Base-by-base conservation (phyloP, 2,797 vertebrate genomes). In the Sebastes oblongus region DNA sequence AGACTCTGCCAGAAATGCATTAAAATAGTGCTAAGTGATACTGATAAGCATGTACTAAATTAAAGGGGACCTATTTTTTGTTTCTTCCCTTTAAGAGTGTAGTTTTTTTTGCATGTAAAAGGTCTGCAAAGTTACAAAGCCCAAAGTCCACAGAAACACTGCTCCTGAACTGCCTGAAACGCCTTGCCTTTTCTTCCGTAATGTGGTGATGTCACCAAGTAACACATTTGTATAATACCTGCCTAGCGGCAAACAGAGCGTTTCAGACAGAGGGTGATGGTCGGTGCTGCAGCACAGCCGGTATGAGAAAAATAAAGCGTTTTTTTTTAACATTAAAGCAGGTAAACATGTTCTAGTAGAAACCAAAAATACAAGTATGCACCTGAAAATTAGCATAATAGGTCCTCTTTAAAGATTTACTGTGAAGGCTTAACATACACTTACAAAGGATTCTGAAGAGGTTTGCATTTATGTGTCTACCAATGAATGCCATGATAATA, bases 1-100 rank as follows among this genome's bases (percentile, higher is more conserved):
- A 76, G 66, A 77, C 69, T 65, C 62, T 24, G 8, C 60, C 29
- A 18, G 58, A 67, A 34, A 68, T 34, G 24, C 25, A 58, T 77
- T 77, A 66, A 72, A 77, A 54, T 30, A 25, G 6, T 11, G 42
- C 16, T 18, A 18, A 46, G 42, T 46, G 42, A 6, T 66, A 25
- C 56, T 32, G 46, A 39, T 72, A 20, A 50, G 32, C 27, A 27
- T 72, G 8, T 22, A 59, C 24, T 64, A 36, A 36, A 69, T 74
- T 61, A 78, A 73, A 75, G 52, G 42, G 18, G 42, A 18, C 42
- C 18, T 50, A 50, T 50, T 50, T 52, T 52, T 8, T 52, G 46
- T 52, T 50, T 50, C 46, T 50, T 50, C 46, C 46, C 18, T n/a
- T 50, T 18, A 50, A 50, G 46, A 20, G 46, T 50, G 46, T 50